phyloP scores from a whole-genome alignment of 2,797 vertebrate species.

The Streptopelia turtur region DNA sequence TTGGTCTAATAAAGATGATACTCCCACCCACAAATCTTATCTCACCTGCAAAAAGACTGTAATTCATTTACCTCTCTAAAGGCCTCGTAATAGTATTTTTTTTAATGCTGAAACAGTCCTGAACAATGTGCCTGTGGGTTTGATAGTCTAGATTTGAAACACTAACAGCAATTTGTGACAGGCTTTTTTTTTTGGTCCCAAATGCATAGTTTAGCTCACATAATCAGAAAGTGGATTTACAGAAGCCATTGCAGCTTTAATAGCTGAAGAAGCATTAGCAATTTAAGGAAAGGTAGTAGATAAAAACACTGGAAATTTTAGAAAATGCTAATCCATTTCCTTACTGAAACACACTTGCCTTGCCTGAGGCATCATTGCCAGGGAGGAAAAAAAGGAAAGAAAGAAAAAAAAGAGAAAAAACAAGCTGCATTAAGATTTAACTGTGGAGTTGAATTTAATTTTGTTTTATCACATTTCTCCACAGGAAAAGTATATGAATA shows the following conservation, averaged over 20 bases:
- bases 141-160: conserved; percentile 8
- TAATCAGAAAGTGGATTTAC: conserved; percentile 39
- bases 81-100: not conserved
- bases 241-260: conserved; percentile 21
- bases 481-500: not conserved
- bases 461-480: not conserved
- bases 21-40: not conserved
- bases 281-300: conserved; percentile 28
- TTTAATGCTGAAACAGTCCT: not conserved
- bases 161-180: conserved; percentile 23
- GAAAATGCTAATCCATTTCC: conserved; percentile 31
- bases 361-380: not conserved
- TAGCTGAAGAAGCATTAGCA: conserved; percentile 31
- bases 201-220: conserved; percentile 15
- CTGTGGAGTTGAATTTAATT: conserved; percentile 26
- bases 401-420: not conserved
- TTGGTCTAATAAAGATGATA: not conserved
- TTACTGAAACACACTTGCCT: not conserved
- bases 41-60: not conserved
- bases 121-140: not conserved
- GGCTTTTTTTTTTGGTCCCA: not conserved
- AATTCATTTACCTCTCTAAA: conserved; percentile 22
- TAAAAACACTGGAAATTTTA: conserved; percentile 37
- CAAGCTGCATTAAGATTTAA: conserved; percentile 28
- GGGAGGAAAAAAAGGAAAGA: not conserved